Evolutionary conservation across 1,140 invertebrate species (phyloP).

Genomic region (Euglossa dilemma): DNA sequence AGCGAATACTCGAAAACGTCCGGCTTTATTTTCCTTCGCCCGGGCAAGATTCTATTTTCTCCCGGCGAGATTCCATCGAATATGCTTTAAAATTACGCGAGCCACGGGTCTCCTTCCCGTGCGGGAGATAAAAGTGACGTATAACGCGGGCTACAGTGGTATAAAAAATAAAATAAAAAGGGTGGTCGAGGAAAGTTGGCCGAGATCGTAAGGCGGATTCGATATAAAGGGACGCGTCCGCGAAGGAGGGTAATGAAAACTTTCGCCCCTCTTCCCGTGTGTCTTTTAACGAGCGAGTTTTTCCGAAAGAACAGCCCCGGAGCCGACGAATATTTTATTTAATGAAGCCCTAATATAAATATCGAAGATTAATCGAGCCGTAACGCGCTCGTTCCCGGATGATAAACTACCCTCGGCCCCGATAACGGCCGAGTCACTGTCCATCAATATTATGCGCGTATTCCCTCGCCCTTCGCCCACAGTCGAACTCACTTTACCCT

Average conservation of each 20-base stretch:
- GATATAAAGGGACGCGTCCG: neutral
- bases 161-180: neutral
- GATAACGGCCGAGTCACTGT: constrained; percentile 75
- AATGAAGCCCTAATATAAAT: constrained; percentile 77
- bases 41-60: constrained; percentile 36
- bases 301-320: constrained; percentile 9
- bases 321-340: constrained; percentile 67
- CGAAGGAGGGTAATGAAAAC: constrained; percentile 51
- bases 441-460: constrained; percentile 74
- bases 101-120: neutral
- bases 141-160: neutral
- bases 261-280: constrained; percentile 27
- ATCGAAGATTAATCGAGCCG: constrained; percentile 78
- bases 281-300: constrained; percentile 21
- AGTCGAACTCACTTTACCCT: constrained; percentile 63
- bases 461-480: constrained; percentile 8
- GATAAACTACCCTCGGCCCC: constrained; percentile 71
- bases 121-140: constrained; percentile 42
- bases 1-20: constrained; percentile 29
- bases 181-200: neutral
- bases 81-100: constrained; percentile 45
- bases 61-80: constrained; percentile 16
- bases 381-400: constrained; percentile 75
- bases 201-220: neutral
- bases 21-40: constrained; percentile 29